Evolutionary conservation across 2,797 vertebrate species (phyloP), one percentile per base, ranked within the genome.

Genomic region (Chelon labrosus): DNA sequence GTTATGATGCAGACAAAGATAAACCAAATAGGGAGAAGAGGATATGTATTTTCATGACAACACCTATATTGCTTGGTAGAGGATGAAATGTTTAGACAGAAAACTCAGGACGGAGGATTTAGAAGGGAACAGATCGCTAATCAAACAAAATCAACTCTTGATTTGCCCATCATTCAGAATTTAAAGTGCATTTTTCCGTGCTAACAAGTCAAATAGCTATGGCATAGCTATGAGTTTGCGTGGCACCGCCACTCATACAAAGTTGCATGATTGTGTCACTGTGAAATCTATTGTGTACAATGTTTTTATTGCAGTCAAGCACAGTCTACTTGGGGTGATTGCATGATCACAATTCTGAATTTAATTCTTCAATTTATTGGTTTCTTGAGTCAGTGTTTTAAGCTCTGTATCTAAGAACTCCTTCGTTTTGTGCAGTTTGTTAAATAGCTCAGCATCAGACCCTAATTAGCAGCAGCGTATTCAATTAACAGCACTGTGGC

Each of bases 11-110:
- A 75, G 80, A 77, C 76, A 58, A 62, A 83, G 83, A 87, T 85
- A 76, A 83, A 83, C 57, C 73, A 68, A 85, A 83, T 20, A 66
- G 53, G 27, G 76, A 65, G 31, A 57, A 69, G 61, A 78, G 59
- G 35, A 79, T 80, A 81, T 85, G 73, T 83, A 73, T 88, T 87
- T 85, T 79, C 35, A 71, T 75, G 80, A 87, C 76, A 70, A 65
- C 62, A 49, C 61, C 61, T 65, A 55, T 82, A 68, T 56, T 79
- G 55, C 71, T 53, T 62, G 39, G 41, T 58, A 31, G 37, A 8
- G 42, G 17, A 52, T 66, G 22, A 79, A 69, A 75, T 62, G 17
- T 42, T 59, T 49, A 66, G 64, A 68, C n/a, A 3, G 38, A 79
- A 72, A 83, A 61, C 61, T 65, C 4, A 0, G 50, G 35, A 70